phyloP scores from a whole-genome alignment of 2,888 invertebrate genomes.

The Tetramorium bicarinatum region DNA sequence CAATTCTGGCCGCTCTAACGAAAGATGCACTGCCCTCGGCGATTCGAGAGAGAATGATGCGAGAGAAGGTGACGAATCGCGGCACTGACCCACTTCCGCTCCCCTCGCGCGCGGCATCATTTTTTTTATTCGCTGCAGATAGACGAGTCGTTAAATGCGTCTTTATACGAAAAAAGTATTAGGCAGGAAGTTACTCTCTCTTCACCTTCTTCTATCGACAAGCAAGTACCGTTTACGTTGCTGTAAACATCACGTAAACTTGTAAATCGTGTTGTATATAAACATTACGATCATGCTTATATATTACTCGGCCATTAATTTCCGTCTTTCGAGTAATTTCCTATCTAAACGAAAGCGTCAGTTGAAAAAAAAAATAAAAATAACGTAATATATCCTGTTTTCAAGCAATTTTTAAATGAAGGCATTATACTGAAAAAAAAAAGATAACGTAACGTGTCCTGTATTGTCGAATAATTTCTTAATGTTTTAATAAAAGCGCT shows the following conservation, averaged over 20 bases:
- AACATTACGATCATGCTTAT: not conserved
- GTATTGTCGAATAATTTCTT: not conserved
- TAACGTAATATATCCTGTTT: not conserved
- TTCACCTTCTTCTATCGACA: not conserved
- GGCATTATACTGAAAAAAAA: not conserved
- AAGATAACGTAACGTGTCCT: not conserved
- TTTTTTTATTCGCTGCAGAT: slow-evolving; percentile 8
- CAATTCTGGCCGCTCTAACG: slow-evolving; percentile 68
- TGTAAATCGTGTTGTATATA: not conserved
- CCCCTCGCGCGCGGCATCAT: slow-evolving; percentile 26
- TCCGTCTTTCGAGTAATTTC: not conserved
- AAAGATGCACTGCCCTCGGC: slow-evolving; percentile 54
- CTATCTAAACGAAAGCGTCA: not conserved
- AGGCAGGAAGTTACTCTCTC: not conserved
- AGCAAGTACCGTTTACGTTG: not conserved
- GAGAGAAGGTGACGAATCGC: slow-evolving; percentile 67
- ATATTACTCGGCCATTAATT: not conserved
- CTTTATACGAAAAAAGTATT: not conserved
- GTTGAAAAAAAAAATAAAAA: no score
- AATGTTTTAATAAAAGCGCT: not conserved
- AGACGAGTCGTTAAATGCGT: slow-evolving; percentile 19
- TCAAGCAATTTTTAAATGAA: not conserved
- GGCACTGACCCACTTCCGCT: slow-evolving; percentile 78
- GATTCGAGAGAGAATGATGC: slow-evolving; percentile 63
- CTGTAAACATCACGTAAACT: not conserved